Conservation (phyloP, 2,113 vertebrate species). For the Gymnorhina tibicen region DNA sequence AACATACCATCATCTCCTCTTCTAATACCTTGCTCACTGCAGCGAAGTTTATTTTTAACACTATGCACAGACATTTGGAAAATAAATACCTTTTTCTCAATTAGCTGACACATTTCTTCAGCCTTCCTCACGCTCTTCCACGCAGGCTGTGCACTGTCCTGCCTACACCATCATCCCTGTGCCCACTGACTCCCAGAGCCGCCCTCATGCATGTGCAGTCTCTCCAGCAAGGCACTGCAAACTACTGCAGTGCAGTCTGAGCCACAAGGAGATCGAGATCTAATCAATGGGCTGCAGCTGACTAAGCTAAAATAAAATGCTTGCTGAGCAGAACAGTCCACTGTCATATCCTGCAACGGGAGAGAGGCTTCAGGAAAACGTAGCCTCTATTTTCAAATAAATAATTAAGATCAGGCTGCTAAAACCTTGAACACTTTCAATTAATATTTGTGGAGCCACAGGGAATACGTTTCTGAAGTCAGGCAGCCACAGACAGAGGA, state of each 20-base stretch:
- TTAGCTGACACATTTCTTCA: constrained; percentile 3
- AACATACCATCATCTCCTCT: neutral
- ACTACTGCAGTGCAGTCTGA: constrained; percentile 66
- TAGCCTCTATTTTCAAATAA: neutral
- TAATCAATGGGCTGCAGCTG: constrained; percentile 64
- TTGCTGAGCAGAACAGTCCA: neutral
- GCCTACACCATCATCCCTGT: neutral
- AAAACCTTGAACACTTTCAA: neutral
- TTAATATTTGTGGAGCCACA: neutral
- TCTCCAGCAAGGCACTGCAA: constrained; percentile 37
- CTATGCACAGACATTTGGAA: neutral
- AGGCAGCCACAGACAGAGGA: neutral
- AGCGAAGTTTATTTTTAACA: constrained; percentile 1
- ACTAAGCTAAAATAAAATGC: constrained; percentile 51
- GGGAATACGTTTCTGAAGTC: neutral
- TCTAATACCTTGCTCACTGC: neutral
- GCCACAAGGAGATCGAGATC: constrained; percentile 1
- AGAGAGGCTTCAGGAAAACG: neutral
- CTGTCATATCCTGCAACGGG: neutral
- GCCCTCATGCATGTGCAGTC: neutral
- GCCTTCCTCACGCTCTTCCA: neutral
- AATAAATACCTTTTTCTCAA: neutral
- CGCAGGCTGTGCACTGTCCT: neutral
- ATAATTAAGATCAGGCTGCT: neutral
- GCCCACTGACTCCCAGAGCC: neutral